A percentile compares a stretch with the other conserved stretches of the same genome.
Conservation (phyloP, 2,797 vertebrate species). For the Chelonia mydas region DNA sequence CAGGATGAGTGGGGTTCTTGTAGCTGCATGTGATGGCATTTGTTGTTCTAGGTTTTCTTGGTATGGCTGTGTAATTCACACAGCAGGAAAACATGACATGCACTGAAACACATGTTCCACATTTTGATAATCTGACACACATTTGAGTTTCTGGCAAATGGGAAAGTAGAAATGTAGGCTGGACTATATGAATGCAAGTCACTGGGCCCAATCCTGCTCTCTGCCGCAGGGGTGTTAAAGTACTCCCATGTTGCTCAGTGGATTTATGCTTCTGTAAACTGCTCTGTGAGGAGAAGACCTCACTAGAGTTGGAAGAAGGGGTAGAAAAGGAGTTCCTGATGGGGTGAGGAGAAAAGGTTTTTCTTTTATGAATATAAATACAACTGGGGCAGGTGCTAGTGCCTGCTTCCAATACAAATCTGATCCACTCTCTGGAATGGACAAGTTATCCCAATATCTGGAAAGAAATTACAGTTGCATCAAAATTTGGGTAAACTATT, state of each 20-base stretch:
- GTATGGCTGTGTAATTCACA: too few relatives aligned
- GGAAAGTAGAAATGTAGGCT: not conserved
- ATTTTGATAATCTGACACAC: not conserved
- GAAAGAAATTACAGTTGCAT: not conserved
- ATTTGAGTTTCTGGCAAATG: not conserved
- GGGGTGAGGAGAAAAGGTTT: not conserved
- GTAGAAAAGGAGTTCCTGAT: not conserved
- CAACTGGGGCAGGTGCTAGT: not conserved
- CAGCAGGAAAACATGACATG: too few relatives aligned
- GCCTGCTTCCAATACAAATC: not conserved
- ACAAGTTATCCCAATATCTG: not conserved
- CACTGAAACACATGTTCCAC: too few relatives aligned
- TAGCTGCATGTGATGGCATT: too few relatives aligned
- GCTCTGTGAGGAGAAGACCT: not conserved
- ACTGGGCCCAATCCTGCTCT: not conserved
- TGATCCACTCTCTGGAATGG: not conserved
- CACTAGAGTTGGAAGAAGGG: not conserved
- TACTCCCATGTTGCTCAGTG: too few relatives aligned
- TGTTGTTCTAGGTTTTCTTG: too few relatives aligned
- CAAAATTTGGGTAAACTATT: not conserved
- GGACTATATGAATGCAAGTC: not conserved
- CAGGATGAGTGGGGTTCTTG: too few relatives aligned
- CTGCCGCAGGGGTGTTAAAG: too few relatives aligned
- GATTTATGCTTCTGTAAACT: too few relatives aligned
- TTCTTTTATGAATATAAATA: not conserved